Conservation (phyloP, 2,888 invertebrate species). For the Synanthedon myopaeformis region DNA sequence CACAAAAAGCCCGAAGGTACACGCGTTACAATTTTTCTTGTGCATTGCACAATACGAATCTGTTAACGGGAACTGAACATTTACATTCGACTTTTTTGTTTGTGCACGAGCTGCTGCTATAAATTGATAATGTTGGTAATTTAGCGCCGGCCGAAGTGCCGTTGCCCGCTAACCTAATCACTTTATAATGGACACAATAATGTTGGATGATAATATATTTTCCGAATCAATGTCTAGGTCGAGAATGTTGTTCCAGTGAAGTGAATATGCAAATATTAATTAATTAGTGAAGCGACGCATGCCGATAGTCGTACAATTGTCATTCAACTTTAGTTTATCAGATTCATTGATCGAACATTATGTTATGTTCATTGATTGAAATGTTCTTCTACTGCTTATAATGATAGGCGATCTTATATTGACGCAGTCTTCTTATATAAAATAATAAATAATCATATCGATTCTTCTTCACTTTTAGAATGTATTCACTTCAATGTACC, state of each 20-base stretch:
- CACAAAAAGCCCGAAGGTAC: slow-evolving; percentile 38
- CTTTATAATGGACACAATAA: slow-evolving; percentile 67
- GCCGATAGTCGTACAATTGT: too few relatives aligned
- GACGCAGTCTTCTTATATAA: too few relatives aligned
- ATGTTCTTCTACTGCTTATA: too few relatives aligned
- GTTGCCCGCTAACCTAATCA: slow-evolving; percentile 68
- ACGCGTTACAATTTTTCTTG: slow-evolving; percentile 65
- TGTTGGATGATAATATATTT: slow-evolving; percentile 63
- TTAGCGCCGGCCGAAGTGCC: slow-evolving; percentile 63
- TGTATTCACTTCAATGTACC: too few relatives aligned
- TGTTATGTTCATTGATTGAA: too few relatives aligned
- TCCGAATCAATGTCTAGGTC: slow-evolving; percentile 66
- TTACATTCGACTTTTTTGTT: slow-evolving; percentile 66
- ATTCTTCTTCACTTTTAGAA: too few relatives aligned
- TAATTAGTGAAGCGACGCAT: too few relatives aligned
- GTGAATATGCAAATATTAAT: not conserved
- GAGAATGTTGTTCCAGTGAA: slow-evolving; percentile 14
- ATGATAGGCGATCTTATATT: too few relatives aligned
- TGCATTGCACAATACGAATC: slow-evolving; percentile 69
- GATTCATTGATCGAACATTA: too few relatives aligned
- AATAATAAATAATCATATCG: too few relatives aligned
- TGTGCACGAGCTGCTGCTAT: slow-evolving; percentile 60
- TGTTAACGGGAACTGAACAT: slow-evolving; percentile 67
- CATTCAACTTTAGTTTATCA: too few relatives aligned
- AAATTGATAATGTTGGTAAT: slow-evolving; percentile 71